These are phyloP conservation scores for Tokudaia muenninki DNA, from an alignment of 2,797 vertebrate species.

Conservation along the genomic window DNA sequence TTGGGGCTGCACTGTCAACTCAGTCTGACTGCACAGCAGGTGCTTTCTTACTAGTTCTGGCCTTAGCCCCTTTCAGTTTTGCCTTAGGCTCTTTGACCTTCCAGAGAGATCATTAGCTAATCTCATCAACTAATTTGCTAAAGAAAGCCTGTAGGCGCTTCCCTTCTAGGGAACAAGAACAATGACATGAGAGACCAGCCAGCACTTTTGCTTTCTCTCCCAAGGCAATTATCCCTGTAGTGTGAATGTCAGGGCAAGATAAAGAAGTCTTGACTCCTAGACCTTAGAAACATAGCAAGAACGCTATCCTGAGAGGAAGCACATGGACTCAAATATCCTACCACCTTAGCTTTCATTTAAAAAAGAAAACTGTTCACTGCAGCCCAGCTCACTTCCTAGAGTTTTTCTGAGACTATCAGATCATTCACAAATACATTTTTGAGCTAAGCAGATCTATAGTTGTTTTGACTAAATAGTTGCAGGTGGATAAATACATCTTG, in stretches of 20 bases:
- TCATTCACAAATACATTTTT: slow-evolving; percentile 37
- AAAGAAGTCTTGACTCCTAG: slow-evolving; percentile 15
- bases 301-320: neutral
- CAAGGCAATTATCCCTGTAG: slow-evolving; percentile 24
- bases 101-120: slow-evolving; percentile 66
- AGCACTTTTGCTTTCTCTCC: neutral
- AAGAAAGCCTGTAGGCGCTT: slow-evolving; percentile 59
- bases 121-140: slow-evolving; percentile 66
- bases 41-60: neutral
- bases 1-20: neutral
- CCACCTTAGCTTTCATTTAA: neutral
- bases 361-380: neutral
- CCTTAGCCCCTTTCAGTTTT: neutral
- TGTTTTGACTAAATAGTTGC: slow-evolving; percentile 42
- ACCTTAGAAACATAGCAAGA: neutral
- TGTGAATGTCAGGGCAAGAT: neutral
- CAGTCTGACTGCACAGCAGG: neutral
- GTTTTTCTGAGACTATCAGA: neutral
- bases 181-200: neutral
- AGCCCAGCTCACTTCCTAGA: neutral
- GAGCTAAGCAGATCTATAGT: neutral
- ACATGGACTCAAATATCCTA: neutral
- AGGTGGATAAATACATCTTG: neutral
- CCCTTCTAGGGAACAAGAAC: slow-evolving; percentile 2
- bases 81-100: slow-evolving; percentile 37